A percentile compares a stretch with the other conserved stretches of the same genome.
phyloP scores from a whole-genome alignment of 2,797 vertebrate species.

The Hyperoplus lanceolatus region DNA sequence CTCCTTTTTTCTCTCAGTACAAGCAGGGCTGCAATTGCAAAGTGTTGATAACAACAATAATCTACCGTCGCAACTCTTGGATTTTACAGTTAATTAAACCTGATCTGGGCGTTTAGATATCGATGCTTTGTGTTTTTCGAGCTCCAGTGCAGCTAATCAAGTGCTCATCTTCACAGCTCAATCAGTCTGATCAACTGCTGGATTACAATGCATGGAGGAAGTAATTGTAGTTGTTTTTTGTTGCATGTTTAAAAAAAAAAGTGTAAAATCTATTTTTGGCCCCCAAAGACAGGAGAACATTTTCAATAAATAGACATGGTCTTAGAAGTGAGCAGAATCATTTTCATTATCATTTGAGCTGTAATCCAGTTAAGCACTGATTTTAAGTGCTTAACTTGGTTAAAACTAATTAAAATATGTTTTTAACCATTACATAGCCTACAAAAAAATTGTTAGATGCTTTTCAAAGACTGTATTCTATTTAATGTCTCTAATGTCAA shows the following conservation, averaged over 20 bases:
- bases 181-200: slow-evolving; percentile 23
- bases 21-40: background rate
- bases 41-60: background rate
- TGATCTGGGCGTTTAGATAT: slow-evolving; percentile 25
- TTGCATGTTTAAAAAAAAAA: background rate
- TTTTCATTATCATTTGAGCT: background rate
- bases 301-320: background rate
- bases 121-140: slow-evolving; percentile 32
- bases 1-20: background rate
- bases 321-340: background rate
- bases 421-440: background rate
- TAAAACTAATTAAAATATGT: background rate
- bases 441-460: background rate
- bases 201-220: slow-evolving; percentile 18
- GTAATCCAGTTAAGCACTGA: background rate
- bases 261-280: background rate
- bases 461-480: background rate
- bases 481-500: background rate
- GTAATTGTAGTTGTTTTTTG: background rate
- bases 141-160: slow-evolving; percentile 30
- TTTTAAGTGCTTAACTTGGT: background rate
- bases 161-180: background rate
- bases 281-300: background rate
- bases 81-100: slow-evolving; percentile 42
- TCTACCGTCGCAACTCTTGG: slow-evolving; percentile 13